phyloP scores from a whole-genome alignment of 1,140 invertebrate genomes.

The Adoxophyes honmai region DNA sequence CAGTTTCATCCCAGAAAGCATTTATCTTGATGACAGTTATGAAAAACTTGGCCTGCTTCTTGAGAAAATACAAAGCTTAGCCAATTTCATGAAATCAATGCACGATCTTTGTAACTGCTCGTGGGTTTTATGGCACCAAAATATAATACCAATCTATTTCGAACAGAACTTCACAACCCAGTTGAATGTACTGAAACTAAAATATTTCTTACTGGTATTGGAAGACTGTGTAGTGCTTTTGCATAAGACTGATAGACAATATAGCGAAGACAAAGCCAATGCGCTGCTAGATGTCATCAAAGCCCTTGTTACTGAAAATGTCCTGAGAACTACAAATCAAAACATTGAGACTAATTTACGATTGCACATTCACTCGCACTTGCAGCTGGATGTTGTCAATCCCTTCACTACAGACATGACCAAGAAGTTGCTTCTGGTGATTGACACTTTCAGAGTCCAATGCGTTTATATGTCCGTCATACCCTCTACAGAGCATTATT shows the following conservation, averaged over 20 bases:
- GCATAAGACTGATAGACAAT: constrained; percentile 50
- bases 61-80: constrained; percentile 81
- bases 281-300: constrained; percentile 54
- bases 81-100: constrained; percentile 79
- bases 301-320: constrained; percentile 59
- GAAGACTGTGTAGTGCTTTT: constrained; percentile 77
- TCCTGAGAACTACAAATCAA: constrained; percentile 88
- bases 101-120: constrained; percentile 83
- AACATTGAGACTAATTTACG: constrained; percentile 94
- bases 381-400: constrained; percentile 89
- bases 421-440: constrained; percentile 76
- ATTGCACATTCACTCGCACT: constrained; percentile 92
- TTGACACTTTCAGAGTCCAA: constrained; percentile 73
- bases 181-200: constrained; percentile 79
- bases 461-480: constrained; percentile 63
- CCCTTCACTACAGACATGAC: constrained; percentile 81
- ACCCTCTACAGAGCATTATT: constrained; percentile 90
- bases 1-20: constrained; percentile 79
- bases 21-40: constrained; percentile 76
- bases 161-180: constrained; percentile 82
- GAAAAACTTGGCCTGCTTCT: constrained; percentile 77
- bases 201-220: constrained; percentile 83
- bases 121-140: constrained; percentile 90
- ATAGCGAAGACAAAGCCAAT: constrained; percentile 35
- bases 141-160: constrained; percentile 87